Evolutionary conservation across 2,888 invertebrate genomes (phyloP).

Genomic region (Axea sp.): DNA sequence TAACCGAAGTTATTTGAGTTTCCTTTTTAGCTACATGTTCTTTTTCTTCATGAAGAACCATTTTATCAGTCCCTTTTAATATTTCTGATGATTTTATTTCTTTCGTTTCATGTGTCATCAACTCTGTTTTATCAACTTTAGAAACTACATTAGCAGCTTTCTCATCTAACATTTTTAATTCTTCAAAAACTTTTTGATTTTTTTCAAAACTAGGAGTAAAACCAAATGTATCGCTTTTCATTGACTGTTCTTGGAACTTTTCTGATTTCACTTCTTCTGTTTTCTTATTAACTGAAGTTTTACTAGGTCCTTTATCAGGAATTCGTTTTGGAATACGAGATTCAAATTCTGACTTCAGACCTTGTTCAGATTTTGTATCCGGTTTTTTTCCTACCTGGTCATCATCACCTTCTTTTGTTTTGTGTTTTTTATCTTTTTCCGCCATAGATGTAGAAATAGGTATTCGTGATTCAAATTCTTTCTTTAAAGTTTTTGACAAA

Average conservation of each 20-base stretch:
- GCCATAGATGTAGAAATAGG: constrained; percentile 70
- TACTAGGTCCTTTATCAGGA: constrained; percentile 62
- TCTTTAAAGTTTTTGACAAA: constrained; percentile 53
- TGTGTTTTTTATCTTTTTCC: constrained; percentile 70
- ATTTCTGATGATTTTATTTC: constrained; percentile 72
- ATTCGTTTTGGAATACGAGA: constrained; percentile 72
- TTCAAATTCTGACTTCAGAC: constrained; percentile 69
- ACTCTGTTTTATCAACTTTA: constrained; percentile 71
- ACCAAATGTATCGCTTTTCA: constrained; percentile 69
- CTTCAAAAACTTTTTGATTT: constrained; percentile 68
- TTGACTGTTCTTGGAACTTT: constrained; percentile 66
- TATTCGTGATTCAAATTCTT: constrained; percentile 72
- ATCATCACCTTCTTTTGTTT: constrained; percentile 60
- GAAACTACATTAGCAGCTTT: constrained; percentile 65
- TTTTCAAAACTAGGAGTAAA: constrained; percentile 67
- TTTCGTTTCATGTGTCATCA: constrained; percentile 69
- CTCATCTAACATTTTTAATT: constrained; percentile 60
- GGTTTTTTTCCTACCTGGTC: constrained; percentile 27
- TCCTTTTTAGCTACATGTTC: constrained; percentile 70
- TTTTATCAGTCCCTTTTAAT: constrained; percentile 68
- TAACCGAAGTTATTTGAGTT: constrained; percentile 68
- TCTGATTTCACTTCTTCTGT: constrained; percentile 70
- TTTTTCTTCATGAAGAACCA: constrained; percentile 71
- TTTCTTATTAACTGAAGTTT: constrained; percentile 67
- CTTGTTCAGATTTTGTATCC: constrained; percentile 11